These are phyloP conservation scores for Drosophila nigromelanica DNA, from an alignment of 1,140 invertebrate species.

Conservation along the genomic window DNA sequence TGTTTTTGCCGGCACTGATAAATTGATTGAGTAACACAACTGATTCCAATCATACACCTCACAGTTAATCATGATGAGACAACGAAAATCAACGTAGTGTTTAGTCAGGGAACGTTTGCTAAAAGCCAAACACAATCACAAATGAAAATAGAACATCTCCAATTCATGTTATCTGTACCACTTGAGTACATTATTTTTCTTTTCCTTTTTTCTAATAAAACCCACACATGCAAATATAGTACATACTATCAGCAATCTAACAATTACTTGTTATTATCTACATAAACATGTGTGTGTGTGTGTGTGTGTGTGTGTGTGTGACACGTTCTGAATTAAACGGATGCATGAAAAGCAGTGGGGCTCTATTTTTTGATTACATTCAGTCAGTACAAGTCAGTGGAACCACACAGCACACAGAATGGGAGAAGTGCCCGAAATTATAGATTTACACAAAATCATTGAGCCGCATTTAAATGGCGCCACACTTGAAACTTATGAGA, in stretches of 20 bases:
- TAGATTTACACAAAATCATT: conserved; percentile 61
- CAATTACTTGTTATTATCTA: conserved; percentile 18
- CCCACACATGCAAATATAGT: conserved; percentile 11
- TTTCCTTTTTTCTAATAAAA: neutral
- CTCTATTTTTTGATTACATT: conserved; percentile 24
- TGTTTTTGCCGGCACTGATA: conserved; percentile 22
- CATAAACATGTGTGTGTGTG: conserved; percentile 7
- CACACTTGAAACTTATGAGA: conserved; percentile 54
- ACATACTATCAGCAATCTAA: neutral
- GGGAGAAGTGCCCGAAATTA: conserved; percentile 70
- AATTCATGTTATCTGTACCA: conserved; percentile 48
- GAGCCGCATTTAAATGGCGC: conserved; percentile 62
- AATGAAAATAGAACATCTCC: conserved; percentile 20
- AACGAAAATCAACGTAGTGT: conserved; percentile 30
- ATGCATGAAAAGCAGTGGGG: conserved; percentile 30
- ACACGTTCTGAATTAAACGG: conserved; percentile 8
- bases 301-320: too few relatives aligned
- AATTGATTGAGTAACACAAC: conserved; percentile 55
- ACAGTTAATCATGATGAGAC: conserved; percentile 48
- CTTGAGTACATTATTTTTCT: conserved; percentile 52
- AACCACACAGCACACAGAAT: conserved; percentile 36
- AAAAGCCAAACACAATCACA: conserved; percentile 18
- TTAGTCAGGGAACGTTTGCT: conserved; percentile 37
- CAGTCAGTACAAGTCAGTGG: conserved; percentile 19
- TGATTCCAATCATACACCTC: conserved; percentile 40